Percentiles rank a stretch among this genome's conserved stretches.
These are phyloP conservation scores for Pachypeltis micranthus DNA, from an alignment of 1,140 invertebrate genomes.

Conservation along the genomic window DNA sequence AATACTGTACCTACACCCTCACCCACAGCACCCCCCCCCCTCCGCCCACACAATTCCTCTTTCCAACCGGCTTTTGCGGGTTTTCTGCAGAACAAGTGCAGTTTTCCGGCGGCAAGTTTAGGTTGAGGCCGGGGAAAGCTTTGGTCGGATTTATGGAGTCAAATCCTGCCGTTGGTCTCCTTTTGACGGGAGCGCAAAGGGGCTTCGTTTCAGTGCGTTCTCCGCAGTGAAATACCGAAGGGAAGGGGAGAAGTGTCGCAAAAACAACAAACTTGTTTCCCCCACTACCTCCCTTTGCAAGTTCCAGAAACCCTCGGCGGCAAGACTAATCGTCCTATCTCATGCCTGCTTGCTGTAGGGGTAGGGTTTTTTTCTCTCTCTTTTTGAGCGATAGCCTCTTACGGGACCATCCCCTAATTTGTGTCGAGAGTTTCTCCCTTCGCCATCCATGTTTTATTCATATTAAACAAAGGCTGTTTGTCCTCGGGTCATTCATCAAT, in stretches of 20 bases:
- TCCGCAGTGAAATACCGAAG: background rate
- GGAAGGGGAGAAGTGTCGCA: background rate
- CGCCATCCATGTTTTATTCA: background rate
- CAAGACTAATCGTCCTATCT: conserved; percentile 6
- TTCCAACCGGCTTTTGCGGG: too few relatives aligned
- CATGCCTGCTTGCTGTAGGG: background rate
- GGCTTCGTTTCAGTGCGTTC: too few relatives aligned
- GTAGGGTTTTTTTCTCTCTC: too few relatives aligned
- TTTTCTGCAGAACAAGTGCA: background rate
- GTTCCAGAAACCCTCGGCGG: background rate
- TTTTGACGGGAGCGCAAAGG: too few relatives aligned
- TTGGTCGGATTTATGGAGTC: background rate
- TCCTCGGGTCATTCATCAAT: conserved; percentile 2
- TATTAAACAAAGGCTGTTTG: conserved; percentile 3
- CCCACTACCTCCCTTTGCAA: too few relatives aligned
- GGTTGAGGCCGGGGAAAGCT: background rate
- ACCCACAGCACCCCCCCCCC: background rate
- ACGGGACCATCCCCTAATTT: conserved; percentile 9
- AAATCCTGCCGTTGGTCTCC: background rate
- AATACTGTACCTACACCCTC: too few relatives aligned
- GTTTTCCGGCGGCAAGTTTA: background rate
- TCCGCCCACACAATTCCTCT: too few relatives aligned
- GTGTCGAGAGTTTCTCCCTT: background rate
- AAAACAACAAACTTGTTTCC: conserved; percentile 1
- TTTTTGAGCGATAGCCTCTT: conserved; percentile 5